Base-by-base conservation (phyloP, 1,140 invertebrate genomes). In the Aphidius gifuensis region DNA sequence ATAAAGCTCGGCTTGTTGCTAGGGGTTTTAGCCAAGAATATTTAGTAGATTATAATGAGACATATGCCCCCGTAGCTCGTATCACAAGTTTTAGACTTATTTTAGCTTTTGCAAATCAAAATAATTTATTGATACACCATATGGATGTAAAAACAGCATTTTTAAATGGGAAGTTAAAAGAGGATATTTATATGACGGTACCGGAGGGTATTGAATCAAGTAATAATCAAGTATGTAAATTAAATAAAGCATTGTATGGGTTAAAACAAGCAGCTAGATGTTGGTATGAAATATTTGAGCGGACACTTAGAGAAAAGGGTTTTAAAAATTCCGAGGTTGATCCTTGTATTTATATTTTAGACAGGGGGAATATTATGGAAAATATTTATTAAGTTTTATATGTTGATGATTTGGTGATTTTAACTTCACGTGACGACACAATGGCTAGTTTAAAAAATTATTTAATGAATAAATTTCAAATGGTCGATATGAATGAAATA, bases 131-230 rank as follows among this genome's bases (percentile, higher is more conserved):
- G 61, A 62, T 16, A 16, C 16, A 72, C 49, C 79, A 74, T 48
- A 73, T 80, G 65, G 56, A 75, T 50, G 68, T 68, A 6, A 74
- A 69, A 49, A 77, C 74, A n/a, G 72, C 73, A 1, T 78, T 76
- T 64, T 77, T 16, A 9, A 57, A 78, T 68, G 76, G 69, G 9
- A n/a, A 62, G 0, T 16, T 16, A 16, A 16, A 16, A 16, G 16
- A 16, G 16, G 16, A 16, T 16, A 64, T 77, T 4, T 77, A 68
- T n/a, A n/a, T n/a, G n/a, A n/a, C n/a, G n/a, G n/a, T n/a, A n/a
- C n/a, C n/a, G n/a, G n/a, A n/a, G n/a, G n/a, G n/a, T n/a, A n/a
- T n/a, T n/a, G n/a, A n/a, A n/a, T n/a, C n/a, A n/a, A n/a, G 69
- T 77, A 58, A 39, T n/a, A 16, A 16, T 16, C 16, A 16, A 16